A percentile compares a stretch with the other conserved stretches of the same genome.
Evolutionary conservation across 1,140 invertebrate species (phyloP).

Genomic region (Drosophila chauvacae): DNA sequence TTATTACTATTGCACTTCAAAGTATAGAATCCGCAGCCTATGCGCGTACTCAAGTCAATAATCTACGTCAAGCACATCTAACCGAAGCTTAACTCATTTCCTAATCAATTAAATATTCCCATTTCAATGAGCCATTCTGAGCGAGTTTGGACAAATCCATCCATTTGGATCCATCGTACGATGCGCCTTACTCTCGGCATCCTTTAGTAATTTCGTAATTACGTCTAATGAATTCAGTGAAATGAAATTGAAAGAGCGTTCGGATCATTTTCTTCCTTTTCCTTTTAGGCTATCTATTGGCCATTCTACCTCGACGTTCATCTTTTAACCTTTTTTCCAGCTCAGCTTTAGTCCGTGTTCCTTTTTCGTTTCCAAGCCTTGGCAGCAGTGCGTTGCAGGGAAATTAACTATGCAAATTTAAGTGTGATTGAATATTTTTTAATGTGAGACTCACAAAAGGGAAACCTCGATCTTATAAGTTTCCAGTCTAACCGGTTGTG

Average conservation of each 20-base stretch:
- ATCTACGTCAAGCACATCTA: slow-evolving; percentile 6
- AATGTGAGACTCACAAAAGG: slow-evolving; percentile 33
- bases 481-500: too few species aligned
- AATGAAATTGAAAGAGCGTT: slow-evolving; percentile 60
- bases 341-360: slow-evolving; percentile 33
- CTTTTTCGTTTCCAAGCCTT: slow-evolving; percentile 37
- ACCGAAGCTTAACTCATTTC: slow-evolving; percentile 65
- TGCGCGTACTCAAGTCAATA: slow-evolving; percentile 16
- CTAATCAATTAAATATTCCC: slow-evolving; percentile 78
- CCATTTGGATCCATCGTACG: not conserved
- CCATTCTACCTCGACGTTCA: not conserved
- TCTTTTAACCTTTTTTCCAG: slow-evolving; percentile 6
- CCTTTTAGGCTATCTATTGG: not conserved
- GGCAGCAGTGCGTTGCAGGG: not conserved
- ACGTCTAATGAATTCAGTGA: slow-evolving; percentile 76
- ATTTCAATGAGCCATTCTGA: slow-evolving; percentile 33
- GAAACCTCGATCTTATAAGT: not conserved
- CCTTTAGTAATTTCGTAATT: slow-evolving; percentile 75
- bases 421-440: slow-evolving; percentile 15
- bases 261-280: slow-evolving; percentile 12
- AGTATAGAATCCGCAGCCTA: not conserved
- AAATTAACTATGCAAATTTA: slow-evolving; percentile 44
- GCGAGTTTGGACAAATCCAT: not conserved
- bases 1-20: slow-evolving; percentile 1
- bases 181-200: slow-evolving; percentile 22